Evolutionary conservation across 2,113 vertebrate species (phyloP).

Genomic region (Chroicocephalus ridibundus): DNA sequence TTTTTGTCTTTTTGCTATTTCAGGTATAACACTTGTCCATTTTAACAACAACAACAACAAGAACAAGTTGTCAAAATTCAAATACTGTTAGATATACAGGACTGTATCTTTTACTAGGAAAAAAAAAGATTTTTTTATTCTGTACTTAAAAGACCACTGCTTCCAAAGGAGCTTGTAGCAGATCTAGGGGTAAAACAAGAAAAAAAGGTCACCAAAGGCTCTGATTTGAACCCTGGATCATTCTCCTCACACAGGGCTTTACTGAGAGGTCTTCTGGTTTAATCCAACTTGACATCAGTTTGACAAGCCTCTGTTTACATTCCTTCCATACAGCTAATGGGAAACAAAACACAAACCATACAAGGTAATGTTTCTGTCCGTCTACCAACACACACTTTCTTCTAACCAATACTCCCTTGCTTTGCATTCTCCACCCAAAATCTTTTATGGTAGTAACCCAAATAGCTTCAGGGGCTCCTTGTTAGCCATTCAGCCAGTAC

Average conservation of each 20-base stretch:
- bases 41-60: not conserved
- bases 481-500: not conserved
- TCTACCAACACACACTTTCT: not conserved
- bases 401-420: not conserved
- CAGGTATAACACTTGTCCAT: not conserved
- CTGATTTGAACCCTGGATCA: not conserved
- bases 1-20: not conserved
- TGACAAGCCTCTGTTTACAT: conserved; percentile 37
- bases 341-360: conserved; percentile 36
- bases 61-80: not conserved
- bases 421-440: not conserved
- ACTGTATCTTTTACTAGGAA: not conserved
- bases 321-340: conserved; percentile 26
- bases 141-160: not conserved
- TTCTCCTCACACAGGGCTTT: not conserved
- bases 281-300: not conserved
- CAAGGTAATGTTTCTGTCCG: conserved; percentile 20
- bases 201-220: not conserved
- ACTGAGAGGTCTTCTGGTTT: conserved; percentile 21
- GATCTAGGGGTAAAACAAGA: not conserved
- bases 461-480: not conserved
- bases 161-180: not conserved
- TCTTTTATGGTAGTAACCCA: not conserved
- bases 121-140: not conserved
- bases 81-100: not conserved